These are phyloP conservation scores for Andrena camellia DNA, from an alignment of 2,888 invertebrate genomes.

Conservation along the genomic window DNA sequence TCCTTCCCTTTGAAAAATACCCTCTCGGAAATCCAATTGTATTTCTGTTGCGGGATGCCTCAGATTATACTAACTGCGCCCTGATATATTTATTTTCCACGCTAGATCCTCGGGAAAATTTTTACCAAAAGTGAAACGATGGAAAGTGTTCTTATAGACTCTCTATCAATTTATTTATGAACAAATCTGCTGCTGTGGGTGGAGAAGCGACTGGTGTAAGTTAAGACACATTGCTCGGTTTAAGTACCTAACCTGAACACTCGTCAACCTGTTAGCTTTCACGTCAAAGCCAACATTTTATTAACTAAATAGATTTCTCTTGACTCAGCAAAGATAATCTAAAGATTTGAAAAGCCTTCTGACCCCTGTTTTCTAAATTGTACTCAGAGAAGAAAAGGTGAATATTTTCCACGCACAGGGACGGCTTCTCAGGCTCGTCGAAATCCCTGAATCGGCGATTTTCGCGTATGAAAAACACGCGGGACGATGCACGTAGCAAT, in stretches of 20 bases:
- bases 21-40: conserved; percentile 76
- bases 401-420: conserved; percentile 1
- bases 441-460: conserved; percentile 8
- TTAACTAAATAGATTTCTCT: too few relatives aligned
- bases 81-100: background rate
- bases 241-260: too few relatives aligned
- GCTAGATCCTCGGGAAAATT: background rate
- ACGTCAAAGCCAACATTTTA: too few relatives aligned
- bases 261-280: too few relatives aligned
- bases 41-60: conserved; percentile 48
- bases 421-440: background rate
- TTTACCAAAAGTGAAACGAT: background rate
- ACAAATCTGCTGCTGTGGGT: too few relatives aligned
- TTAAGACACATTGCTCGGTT: too few relatives aligned
- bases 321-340: too few relatives aligned
- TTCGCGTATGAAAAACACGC: conserved; percentile 24
- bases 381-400: background rate
- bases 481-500: conserved; percentile 16
- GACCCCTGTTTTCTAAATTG: conserved; percentile 8
- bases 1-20: conserved; percentile 64
- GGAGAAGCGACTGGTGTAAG: too few relatives aligned
- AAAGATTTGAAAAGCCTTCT: background rate
- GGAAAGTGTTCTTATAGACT: background rate
- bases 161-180: too few relatives aligned
- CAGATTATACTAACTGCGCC: conserved; percentile 76